Percentiles rank a stretch among this genome's conserved stretches.
phyloP scores from a whole-genome alignment of 1,140 invertebrate genomes.

The Mactra quadrangularis region DNA sequence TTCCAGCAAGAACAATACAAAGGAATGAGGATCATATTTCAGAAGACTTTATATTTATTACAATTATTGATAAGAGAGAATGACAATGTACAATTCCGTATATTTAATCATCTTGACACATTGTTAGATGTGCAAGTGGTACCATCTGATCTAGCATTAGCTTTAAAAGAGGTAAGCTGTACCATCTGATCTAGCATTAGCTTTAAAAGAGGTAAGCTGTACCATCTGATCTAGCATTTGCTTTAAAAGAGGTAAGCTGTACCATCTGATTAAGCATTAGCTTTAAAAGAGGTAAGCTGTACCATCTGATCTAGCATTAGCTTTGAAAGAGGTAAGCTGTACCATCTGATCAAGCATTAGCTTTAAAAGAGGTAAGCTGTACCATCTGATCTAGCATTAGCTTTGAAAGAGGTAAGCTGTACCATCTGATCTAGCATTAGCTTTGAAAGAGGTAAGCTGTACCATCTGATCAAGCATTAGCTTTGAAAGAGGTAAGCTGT shows the following conservation, averaged over 20 bases:
- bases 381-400: constrained; percentile 79
- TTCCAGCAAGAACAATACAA: constrained; percentile 81
- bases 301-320: constrained; percentile 79
- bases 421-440: constrained; percentile 79
- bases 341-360: too few species aligned
- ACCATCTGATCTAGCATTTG: constrained; percentile 80
- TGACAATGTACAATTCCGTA: constrained; percentile 79
- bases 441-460: constrained; percentile 81
- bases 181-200: too few species aligned
- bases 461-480: too few species aligned
- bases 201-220: too few species aligned
- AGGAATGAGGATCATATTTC: constrained; percentile 80
- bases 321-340: constrained; percentile 81
- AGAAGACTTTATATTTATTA: constrained; percentile 80
- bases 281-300: too few species aligned
- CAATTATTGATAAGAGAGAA: constrained; percentile 80
- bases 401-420: constrained; percentile 82
- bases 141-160: constrained; percentile 80
- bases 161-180: constrained; percentile 81
- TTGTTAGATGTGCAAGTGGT: constrained; percentile 81
- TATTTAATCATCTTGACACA: constrained; percentile 81
- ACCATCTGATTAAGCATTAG: too few species aligned
- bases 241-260: constrained; percentile 81
- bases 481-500: too few species aligned
- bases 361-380: too few species aligned